Evolutionary conservation across 2,797 vertebrate species (phyloP).

Genomic region (Myotis daubentonii): DNA sequence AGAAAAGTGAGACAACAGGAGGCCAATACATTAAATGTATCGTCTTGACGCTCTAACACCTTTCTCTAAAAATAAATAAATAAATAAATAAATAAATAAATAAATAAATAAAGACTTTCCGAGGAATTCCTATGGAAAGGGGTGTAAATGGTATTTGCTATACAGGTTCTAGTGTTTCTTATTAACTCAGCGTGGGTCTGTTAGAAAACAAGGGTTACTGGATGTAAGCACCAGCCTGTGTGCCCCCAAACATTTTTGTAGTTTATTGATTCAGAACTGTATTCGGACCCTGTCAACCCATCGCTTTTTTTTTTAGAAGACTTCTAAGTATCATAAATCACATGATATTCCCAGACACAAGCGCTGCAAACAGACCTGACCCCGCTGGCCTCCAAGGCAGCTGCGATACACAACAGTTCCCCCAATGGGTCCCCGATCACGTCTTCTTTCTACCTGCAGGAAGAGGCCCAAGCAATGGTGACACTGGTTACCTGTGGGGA

Average conservation of each 20-base stretch:
- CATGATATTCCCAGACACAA: not conserved
- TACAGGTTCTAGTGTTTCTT: not conserved
- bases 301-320: not conserved
- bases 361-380: not conserved
- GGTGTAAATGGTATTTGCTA: not conserved
- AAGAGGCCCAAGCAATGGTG: not conserved
- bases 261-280: not conserved
- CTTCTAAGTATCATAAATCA: not conserved
- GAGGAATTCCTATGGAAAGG: not conserved
- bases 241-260: not conserved
- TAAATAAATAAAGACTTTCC: not conserved
- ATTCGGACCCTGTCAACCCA: not conserved
- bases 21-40: not conserved
- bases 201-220: not conserved
- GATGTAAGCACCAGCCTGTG: not conserved
- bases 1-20: not conserved
- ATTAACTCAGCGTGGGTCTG: not conserved
- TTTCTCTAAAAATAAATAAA: too few relatives aligned
- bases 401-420: not conserved
- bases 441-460: not conserved
- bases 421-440: not conserved
- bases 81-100: too few relatives aligned
- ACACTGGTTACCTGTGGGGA: not conserved
- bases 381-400: not conserved
- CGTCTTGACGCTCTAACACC: not conserved